A percentile compares a stretch with the other conserved stretches of the same genome.
These are phyloP conservation scores for Thysanoteuthis rhombus DNA, from an alignment of 2,888 invertebrate species.

Conservation along the genomic window DNA sequence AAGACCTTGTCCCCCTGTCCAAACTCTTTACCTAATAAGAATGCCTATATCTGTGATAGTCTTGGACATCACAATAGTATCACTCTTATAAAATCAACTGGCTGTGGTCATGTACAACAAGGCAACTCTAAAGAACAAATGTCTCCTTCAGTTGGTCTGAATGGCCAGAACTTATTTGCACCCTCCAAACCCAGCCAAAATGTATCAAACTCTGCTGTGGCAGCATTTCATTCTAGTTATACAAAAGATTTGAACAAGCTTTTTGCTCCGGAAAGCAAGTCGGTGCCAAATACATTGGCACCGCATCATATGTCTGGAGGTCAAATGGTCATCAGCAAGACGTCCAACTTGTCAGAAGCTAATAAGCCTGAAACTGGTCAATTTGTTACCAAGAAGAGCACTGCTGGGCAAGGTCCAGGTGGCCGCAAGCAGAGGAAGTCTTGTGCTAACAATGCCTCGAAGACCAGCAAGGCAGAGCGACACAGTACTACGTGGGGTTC, in stretches of 20 bases:
- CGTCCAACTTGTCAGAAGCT: neutral
- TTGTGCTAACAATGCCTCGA: constrained; percentile 32
- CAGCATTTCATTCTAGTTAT: constrained; percentile 30
- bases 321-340: neutral
- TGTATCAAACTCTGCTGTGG: constrained; percentile 28
- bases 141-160: neutral
- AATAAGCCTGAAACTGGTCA: constrained; percentile 19
- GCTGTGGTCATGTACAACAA: neutral
- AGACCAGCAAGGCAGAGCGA: constrained; percentile 31
- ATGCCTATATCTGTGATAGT: constrained; percentile 29
- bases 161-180: constrained; percentile 19
- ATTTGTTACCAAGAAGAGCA: constrained; percentile 20
- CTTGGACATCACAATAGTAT: constrained; percentile 26
- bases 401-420: neutral
- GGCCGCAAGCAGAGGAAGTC: neutral
- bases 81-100: neutral
- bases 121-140: constrained; percentile 26
- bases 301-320: neutral
- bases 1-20: constrained; percentile 18
- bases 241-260: neutral
- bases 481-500: neutral
- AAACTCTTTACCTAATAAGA: constrained; percentile 27
- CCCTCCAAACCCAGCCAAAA: constrained; percentile 13
- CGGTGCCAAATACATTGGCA: neutral
- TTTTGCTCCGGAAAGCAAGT: neutral